Conservation (phyloP, 64 coral and sea anemone species). For the Actinia equina region DNA sequence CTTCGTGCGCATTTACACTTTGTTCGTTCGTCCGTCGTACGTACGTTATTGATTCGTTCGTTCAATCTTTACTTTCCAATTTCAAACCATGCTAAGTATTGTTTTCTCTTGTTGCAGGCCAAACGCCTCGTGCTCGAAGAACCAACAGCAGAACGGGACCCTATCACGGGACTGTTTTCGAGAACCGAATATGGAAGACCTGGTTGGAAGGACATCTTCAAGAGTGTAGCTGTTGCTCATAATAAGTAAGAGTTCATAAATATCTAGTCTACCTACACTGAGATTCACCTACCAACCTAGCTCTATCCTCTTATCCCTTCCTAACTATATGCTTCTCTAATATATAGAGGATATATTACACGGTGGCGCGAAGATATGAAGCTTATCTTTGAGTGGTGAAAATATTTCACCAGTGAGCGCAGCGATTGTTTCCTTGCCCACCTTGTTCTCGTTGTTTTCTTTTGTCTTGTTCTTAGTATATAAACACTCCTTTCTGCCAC, state of each 20-base stretch:
- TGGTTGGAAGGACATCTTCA: slow-evolving; percentile 79
- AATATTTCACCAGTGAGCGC: too few relatives aligned
- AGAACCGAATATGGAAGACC: slow-evolving; percentile 81
- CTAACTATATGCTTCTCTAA: not conserved
- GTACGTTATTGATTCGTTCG: too few relatives aligned
- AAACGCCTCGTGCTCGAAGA: slow-evolving; percentile 13
- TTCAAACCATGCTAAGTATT: not conserved
- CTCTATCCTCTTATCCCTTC: not conserved
- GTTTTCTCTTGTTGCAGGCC: slow-evolving; percentile 21
- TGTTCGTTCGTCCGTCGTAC: too few relatives aligned
- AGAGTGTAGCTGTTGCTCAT: slow-evolving; percentile 50
- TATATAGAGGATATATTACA: too few relatives aligned
- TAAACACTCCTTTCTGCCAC: too few relatives aligned
- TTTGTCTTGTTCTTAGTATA: too few relatives aligned
- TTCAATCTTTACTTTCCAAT: not conserved
- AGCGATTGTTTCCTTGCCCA: too few relatives aligned
- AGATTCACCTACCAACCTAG: not conserved
- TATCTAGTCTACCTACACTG: too few relatives aligned
- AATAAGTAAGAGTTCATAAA: slow-evolving; percentile 32
- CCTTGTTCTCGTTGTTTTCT: too few relatives aligned
- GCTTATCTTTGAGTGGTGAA: too few relatives aligned
- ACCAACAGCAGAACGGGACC: slow-evolving; percentile 32
- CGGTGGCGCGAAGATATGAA: too few relatives aligned
- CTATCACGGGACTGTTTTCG: slow-evolving; percentile 65
- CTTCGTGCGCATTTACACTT: too few relatives aligned